Percentiles rank a stretch among this genome's conserved stretches.
phyloP scores from a whole-genome alignment of 2,888 invertebrate genomes.

The Gastracanthus pulcherrimus region DNA sequence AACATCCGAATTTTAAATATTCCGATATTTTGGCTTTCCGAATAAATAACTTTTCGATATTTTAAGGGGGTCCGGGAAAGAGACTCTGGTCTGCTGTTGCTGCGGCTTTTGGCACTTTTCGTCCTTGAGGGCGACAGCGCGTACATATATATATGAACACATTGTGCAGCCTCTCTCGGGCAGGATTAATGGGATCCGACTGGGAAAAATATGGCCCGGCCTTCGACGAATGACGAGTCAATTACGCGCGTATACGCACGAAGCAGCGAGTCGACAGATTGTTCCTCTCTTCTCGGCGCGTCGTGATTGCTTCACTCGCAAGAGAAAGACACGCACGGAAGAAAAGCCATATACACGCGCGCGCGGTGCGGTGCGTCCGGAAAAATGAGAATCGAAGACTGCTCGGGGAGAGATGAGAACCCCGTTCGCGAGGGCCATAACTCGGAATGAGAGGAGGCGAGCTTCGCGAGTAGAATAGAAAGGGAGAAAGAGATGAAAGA shows the following conservation, averaged over 20 bases:
- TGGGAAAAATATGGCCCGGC: neutral
- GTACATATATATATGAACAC: no score
- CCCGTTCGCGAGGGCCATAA: no score
- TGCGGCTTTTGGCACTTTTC: neutral
- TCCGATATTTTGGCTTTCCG: no score
- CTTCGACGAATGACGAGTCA: slow-evolving; percentile 1
- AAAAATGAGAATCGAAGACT: slow-evolving; percentile 8
- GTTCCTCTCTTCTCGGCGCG: neutral
- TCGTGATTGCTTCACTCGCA: neutral
- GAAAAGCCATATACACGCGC: no score
- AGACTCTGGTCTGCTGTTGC: no score
- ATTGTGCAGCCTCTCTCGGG: neutral
- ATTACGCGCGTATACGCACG: neutral
- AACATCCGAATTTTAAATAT: no score
- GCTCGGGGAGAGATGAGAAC: neutral
- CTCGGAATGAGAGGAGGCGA: no score
- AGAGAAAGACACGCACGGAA: neutral
- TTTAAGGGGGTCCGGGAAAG: no score
- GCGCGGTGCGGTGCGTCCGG: neutral
- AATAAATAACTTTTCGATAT: no score
- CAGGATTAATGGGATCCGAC: neutral
- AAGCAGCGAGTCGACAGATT: neutral
- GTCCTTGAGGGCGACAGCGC: no score
- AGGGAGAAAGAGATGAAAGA: neutral
- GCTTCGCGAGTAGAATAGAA: no score